phyloP scores from a whole-genome alignment of 1,140 invertebrate genomes.

The Trigoniulus corallinus region DNA sequence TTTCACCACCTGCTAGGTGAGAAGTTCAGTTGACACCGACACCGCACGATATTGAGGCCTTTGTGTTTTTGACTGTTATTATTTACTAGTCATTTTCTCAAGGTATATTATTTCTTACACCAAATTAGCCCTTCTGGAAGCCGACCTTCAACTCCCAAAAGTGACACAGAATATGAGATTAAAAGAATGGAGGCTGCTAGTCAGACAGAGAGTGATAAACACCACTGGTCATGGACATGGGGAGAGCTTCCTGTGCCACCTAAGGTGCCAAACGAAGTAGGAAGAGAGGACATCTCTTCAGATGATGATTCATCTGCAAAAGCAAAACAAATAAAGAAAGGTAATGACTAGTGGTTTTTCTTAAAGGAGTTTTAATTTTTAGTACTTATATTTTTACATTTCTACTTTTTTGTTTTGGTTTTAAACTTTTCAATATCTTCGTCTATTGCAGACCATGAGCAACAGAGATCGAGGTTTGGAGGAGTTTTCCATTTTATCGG shows the following conservation, averaged over 20 bases:
- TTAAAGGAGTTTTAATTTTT: conserved; percentile 3
- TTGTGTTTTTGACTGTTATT: too few species aligned
- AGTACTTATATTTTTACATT: background rate
- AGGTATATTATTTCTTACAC: too few species aligned
- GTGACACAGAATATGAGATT: conserved; percentile 84
- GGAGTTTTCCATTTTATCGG: conserved; percentile 89
- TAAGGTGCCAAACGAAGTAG: background rate
- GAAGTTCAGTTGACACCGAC: too few species aligned
- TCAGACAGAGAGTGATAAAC: conserved; percentile 18
- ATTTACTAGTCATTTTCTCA: too few species aligned
- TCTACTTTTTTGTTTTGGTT: background rate
- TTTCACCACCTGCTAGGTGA: too few species aligned
- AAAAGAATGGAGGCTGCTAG: conserved; percentile 13
- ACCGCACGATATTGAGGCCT: too few species aligned
- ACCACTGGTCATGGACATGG: conserved; percentile 70
- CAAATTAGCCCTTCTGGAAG: conserved; percentile 27
- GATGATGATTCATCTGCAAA: conserved; percentile 15
- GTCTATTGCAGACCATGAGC: conserved; percentile 24
- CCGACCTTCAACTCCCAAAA: conserved; percentile 64
- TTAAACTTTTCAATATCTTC: too few species aligned
- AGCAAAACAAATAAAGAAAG: conserved; percentile 9
- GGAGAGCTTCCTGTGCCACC: conserved; percentile 62
- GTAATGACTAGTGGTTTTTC: background rate
- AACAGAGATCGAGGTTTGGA: conserved; percentile 59
- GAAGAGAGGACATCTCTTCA: conserved; percentile 12